These are phyloP conservation scores for Monopis laevigella DNA, from an alignment of 2,888 invertebrate species.

Conservation along the genomic window DNA sequence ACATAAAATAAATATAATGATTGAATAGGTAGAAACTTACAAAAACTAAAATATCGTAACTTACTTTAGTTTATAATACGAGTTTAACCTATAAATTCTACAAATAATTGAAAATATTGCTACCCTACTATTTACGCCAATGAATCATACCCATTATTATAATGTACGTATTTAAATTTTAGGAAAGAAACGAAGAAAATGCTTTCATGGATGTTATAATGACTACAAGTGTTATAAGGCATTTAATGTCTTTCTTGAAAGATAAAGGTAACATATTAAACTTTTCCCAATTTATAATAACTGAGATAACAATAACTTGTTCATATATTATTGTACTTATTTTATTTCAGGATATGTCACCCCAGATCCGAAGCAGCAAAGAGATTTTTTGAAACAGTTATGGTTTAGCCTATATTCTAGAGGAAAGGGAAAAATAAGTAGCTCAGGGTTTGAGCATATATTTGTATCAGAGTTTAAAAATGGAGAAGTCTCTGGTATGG, in stretches of 20 bases:
- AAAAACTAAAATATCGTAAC: too few relatives aligned
- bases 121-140: too few relatives aligned
- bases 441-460: conserved; percentile 93
- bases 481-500: conserved; percentile 72
- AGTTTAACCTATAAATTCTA: too few relatives aligned
- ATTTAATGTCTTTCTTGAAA: conserved; percentile 73
- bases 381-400: conserved; percentile 74
- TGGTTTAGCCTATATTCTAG: conserved; percentile 89
- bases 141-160: too few relatives aligned
- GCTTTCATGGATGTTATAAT: conserved; percentile 81
- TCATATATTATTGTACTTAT: background rate
- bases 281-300: background rate
- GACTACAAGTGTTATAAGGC: conserved; percentile 78
- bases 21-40: too few relatives aligned
- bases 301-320: background rate
- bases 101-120: too few relatives aligned
- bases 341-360: conserved; percentile 61
- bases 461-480: conserved; percentile 89
- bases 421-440: conserved; percentile 80
- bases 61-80: too few relatives aligned
- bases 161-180: conserved; percentile 18
- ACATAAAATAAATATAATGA: too few relatives aligned
- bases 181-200: conserved; percentile 81
- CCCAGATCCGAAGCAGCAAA: conserved; percentile 74
- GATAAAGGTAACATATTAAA: conserved; percentile 51